A percentile compares a stretch with the other conserved stretches of the same genome.
phyloP scores from a whole-genome alignment of 2,888 invertebrate genomes.

The Baronia brevicornis region DNA sequence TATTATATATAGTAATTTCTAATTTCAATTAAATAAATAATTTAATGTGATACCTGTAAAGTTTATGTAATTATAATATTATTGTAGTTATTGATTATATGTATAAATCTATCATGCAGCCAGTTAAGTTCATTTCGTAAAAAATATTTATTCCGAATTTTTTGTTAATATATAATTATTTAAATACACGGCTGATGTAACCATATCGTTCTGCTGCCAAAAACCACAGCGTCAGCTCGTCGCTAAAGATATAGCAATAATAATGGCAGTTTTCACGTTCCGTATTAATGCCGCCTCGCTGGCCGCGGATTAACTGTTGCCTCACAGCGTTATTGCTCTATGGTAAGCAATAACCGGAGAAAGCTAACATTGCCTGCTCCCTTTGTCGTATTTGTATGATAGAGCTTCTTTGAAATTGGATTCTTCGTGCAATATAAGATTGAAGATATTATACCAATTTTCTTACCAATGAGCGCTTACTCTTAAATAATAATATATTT shows the following conservation, averaged over 20 bases:
- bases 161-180: conserved; percentile 10
- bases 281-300: conserved; percentile 36
- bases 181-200: neutral
- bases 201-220: conserved; percentile 1
- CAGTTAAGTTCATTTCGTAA: too few relatives aligned
- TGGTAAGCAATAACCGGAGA: conserved; percentile 21
- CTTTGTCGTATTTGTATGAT: conserved; percentile 11
- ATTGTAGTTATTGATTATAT: too few relatives aligned
- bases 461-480: too few relatives aligned
- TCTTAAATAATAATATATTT: too few relatives aligned
- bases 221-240: conserved; percentile 9
- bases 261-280: conserved; percentile 13
- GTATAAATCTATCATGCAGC: too few relatives aligned
- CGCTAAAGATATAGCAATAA: conserved; percentile 11
- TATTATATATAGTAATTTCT: too few relatives aligned
- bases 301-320: conserved; percentile 35
- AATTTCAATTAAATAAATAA: too few relatives aligned
- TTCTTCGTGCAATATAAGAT: neutral
- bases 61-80: too few relatives aligned
- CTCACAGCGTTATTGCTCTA: conserved; percentile 38
- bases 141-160: too few relatives aligned
- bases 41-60: too few relatives aligned
- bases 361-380: conserved; percentile 21
- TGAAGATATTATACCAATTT: too few relatives aligned
- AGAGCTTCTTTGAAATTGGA: conserved; percentile 7